Evolutionary conservation across 2,797 vertebrate genomes (phyloP).

Genomic region (Hydrocynus forskahlii): DNA sequence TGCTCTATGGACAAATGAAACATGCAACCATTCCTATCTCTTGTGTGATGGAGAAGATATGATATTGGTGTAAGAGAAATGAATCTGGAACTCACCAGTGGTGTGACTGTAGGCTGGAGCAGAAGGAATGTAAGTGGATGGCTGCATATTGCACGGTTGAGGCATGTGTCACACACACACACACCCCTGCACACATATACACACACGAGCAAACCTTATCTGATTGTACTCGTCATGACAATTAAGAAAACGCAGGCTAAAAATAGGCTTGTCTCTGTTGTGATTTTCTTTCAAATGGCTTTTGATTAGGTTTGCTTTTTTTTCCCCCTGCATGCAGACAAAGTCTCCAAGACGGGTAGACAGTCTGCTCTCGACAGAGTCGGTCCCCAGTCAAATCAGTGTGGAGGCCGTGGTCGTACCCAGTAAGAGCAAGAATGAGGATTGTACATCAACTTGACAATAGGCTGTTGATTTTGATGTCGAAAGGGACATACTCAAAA

Average conservation of each 20-base stretch:
- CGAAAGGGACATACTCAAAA: background rate
- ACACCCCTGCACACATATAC: constrained; percentile 17
- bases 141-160: constrained; percentile 61
- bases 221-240: constrained; percentile 76
- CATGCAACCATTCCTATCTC: background rate
- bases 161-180: constrained; percentile 28
- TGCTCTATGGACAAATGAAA: constrained; percentile 3
- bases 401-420: constrained; percentile 11
- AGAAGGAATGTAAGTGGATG: constrained; percentile 61
- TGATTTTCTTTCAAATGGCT: constrained; percentile 69
- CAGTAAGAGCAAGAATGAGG: background rate
- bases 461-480: constrained; percentile 19
- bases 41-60: constrained; percentile 29
- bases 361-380: constrained; percentile 22
- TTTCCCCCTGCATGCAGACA: constrained; percentile 20
- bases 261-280: constrained; percentile 68
- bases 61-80: constrained; percentile 39
- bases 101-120: constrained; percentile 36
- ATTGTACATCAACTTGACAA: constrained; percentile 22
- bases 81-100: constrained; percentile 41
- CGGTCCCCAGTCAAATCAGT: constrained; percentile 25
- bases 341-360: constrained; percentile 41
- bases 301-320: constrained; percentile 65
- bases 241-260: constrained; percentile 75
- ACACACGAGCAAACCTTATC: constrained; percentile 65